Conservation (phyloP, 1,140 invertebrate species). For the Papilio glaucus region DNA sequence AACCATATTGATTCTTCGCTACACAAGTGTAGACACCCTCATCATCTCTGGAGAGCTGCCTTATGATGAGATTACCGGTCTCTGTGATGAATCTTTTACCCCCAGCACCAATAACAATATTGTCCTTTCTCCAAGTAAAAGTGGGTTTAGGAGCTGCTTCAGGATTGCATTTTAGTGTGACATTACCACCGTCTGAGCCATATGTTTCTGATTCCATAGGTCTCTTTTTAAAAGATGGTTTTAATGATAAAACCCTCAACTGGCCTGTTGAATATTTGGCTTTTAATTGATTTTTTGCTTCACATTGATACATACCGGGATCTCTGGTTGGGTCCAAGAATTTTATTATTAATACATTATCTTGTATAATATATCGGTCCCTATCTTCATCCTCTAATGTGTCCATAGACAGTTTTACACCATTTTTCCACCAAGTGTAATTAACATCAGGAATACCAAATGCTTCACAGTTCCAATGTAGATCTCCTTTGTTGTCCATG, state of each 20-base stretch:
- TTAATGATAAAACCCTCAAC: slow-evolving; percentile 92
- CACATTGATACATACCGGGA: slow-evolving; percentile 98
- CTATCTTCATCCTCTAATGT: slow-evolving; percentile 87
- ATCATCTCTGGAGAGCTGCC: slow-evolving; percentile 93
- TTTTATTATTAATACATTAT: slow-evolving; percentile 94
- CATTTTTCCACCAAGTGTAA: slow-evolving; percentile 97
- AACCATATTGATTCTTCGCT: slow-evolving; percentile 93
- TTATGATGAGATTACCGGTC: slow-evolving; percentile 93
- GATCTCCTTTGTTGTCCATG: slow-evolving; percentile 91
- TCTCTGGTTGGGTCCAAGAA: slow-evolving; percentile 91
- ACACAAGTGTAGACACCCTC: slow-evolving; percentile 95
- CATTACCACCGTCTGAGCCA: slow-evolving; percentile 95
- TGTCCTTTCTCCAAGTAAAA: slow-evolving; percentile 96
- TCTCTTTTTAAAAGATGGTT: slow-evolving; percentile 95
- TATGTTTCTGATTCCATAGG: slow-evolving; percentile 95
- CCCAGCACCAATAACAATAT: slow-evolving; percentile 90
- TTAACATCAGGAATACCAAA: slow-evolving; percentile 97
- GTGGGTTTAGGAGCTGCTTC: slow-evolving; percentile 96
- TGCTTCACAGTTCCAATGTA: slow-evolving; percentile 97
- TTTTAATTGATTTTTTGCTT: slow-evolving; percentile 94
- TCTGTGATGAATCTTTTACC: slow-evolving; percentile 91
- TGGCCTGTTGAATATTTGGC: slow-evolving; percentile 94
- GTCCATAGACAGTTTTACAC: slow-evolving; percentile 87
- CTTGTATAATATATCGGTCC: slow-evolving; percentile 91
- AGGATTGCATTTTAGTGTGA: slow-evolving; percentile 95